Percentiles rank a stretch among this genome's conserved stretches.
Evolutionary conservation across 2,113 vertebrate genomes (phyloP).

Genomic region (Muscicapa adusta): DNA sequence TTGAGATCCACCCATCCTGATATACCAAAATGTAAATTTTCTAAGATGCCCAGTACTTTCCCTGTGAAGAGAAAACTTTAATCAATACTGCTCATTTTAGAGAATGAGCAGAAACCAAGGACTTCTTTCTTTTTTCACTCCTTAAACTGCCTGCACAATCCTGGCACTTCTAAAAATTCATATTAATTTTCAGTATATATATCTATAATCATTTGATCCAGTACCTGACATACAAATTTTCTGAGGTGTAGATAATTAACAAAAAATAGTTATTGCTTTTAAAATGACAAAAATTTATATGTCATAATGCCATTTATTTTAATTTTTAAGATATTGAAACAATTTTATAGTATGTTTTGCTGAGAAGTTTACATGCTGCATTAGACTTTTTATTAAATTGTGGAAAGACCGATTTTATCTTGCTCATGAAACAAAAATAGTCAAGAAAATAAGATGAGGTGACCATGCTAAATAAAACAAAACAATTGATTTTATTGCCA

Average conservation of each 20-base stretch:
- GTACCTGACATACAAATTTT: neutral
- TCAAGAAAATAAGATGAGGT: neutral
- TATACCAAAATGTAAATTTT: neutral
- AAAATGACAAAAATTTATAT: neutral
- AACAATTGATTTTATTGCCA: neutral
- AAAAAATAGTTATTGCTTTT: neutral
- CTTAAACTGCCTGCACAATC: neutral
- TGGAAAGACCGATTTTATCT: neutral
- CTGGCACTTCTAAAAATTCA: neutral
- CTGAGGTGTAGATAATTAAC: neutral
- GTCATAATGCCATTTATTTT: fast-evolving
- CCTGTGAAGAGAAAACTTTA: fast-evolving
- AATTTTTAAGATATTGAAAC: neutral
- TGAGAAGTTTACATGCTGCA: neutral
- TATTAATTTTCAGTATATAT: neutral
- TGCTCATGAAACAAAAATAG: neutral
- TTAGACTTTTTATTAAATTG: neutral
- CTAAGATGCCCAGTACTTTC: neutral
- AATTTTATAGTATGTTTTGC: neutral
- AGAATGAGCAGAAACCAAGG: neutral
- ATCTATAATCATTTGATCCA: neutral
- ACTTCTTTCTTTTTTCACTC: neutral
- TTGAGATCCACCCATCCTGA: neutral
- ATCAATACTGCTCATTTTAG: neutral
- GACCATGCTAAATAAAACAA: neutral